phyloP scores from a whole-genome alignment of 2,797 vertebrate genomes.

The Pogonophryne albipinna region DNA sequence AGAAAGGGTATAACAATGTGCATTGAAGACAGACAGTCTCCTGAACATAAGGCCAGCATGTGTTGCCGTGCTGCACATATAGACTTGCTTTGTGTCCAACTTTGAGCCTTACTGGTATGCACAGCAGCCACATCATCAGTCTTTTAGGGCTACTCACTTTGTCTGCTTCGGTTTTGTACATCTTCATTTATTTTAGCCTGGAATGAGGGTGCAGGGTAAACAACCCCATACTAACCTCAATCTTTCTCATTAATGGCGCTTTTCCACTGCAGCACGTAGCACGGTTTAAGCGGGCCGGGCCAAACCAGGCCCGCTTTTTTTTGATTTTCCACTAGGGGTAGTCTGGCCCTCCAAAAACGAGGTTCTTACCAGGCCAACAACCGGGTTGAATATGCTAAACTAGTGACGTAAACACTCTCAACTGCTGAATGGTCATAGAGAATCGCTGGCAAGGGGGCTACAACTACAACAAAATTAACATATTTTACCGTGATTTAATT shows the following conservation, averaged over 20 bases:
- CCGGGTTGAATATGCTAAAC: no score
- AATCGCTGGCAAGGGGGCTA: no score
- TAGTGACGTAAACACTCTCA: no score
- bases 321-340: no score
- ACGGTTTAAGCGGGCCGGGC: no score
- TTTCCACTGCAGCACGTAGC: no score
- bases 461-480: no score
- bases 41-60: conserved; percentile 66
- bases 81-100: conserved; percentile 38
- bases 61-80: conserved; percentile 56
- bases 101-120: conserved; percentile 3
- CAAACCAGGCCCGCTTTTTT: no score
- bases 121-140: conserved; percentile 56
- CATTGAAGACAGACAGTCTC: conserved; percentile 53
- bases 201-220: background rate
- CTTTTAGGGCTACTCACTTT: conserved; percentile 13
- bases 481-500: no score
- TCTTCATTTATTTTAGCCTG: background rate
- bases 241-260: background rate
- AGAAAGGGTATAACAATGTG: conserved; percentile 45
- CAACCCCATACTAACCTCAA: background rate
- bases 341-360: no score
- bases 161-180: background rate
- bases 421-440: no score
- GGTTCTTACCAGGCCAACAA: no score